These are phyloP conservation scores for Tribolium castaneum DNA, from an alignment of 1,140 invertebrate genomes.

Conservation along the genomic window DNA sequence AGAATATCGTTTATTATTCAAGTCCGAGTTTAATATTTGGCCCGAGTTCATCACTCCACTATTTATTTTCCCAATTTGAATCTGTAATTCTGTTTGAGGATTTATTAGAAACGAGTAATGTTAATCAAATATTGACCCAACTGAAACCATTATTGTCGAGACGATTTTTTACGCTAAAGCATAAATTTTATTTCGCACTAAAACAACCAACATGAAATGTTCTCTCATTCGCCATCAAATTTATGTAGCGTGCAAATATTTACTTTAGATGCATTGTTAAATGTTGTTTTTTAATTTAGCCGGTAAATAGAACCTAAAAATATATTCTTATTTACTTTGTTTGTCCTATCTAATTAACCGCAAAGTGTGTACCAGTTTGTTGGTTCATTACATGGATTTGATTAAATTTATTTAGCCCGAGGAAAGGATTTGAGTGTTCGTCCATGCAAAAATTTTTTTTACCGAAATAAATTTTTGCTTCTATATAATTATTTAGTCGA, in stretches of 20 bases:
- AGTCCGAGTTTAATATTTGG: not conserved
- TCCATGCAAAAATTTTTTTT: too few species aligned
- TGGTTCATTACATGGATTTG: not conserved
- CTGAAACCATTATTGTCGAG: too few species aligned
- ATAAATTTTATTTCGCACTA: not conserved
- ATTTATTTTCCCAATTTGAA: not conserved
- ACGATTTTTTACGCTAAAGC: not conserved
- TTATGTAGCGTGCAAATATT: not conserved
- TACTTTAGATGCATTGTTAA: not conserved
- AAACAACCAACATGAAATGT: too few species aligned
- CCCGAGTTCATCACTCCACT: not conserved
- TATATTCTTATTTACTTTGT: not conserved
- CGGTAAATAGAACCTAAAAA: not conserved
- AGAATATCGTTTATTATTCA: conserved; percentile 4
- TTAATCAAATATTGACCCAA: too few species aligned
- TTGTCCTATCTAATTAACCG: not conserved
- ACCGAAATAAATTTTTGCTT: too few species aligned
- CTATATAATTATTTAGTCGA: too few species aligned
- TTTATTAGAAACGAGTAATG: too few species aligned
- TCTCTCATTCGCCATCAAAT: not conserved
- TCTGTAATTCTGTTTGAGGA: not conserved
- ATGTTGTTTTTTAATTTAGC: not conserved
- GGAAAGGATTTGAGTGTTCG: not conserved
- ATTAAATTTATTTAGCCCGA: not conserved
- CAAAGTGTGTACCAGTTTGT: not conserved